Conservation (phyloP, 2,888 invertebrate species). For the Blastobasis lacticolella region DNA sequence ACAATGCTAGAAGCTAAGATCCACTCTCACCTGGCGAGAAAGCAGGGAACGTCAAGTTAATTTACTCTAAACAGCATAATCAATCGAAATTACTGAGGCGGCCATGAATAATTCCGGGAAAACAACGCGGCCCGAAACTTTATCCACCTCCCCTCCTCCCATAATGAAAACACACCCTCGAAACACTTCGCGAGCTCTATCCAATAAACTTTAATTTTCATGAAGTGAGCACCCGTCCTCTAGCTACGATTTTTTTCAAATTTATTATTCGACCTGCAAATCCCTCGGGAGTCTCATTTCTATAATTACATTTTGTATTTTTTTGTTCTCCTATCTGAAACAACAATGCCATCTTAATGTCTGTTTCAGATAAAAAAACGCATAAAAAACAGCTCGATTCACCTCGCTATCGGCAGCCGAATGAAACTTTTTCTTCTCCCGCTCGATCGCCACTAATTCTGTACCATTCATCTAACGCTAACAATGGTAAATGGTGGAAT, state of each 20-base stretch:
- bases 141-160: constrained; percentile 20
- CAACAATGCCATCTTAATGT: too few species aligned
- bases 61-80: constrained; percentile 51
- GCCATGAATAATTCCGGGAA: constrained; percentile 54
- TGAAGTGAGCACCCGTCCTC: constrained; percentile 19
- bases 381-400: too few species aligned
- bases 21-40: background rate
- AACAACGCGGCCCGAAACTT: constrained; percentile 32
- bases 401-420: background rate
- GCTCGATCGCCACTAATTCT: constrained; percentile 26
- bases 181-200: constrained; percentile 37
- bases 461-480: constrained; percentile 28
- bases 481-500: constrained; percentile 35
- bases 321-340: too few species aligned
- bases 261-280: too few species aligned
- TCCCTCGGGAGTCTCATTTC: too few species aligned
- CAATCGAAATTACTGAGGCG: constrained; percentile 47
- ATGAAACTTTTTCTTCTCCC: constrained; percentile 10
- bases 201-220: constrained; percentile 45
- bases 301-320: too few species aligned
- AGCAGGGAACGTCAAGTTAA: constrained; percentile 23
- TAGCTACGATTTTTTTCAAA: too few species aligned
- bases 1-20: background rate
- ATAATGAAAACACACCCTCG: constrained; percentile 29
- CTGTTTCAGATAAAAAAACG: constrained; percentile 8